phyloP scores from a whole-genome alignment of 2,113 vertebrate genomes.

The Irena cyanogastra region DNA sequence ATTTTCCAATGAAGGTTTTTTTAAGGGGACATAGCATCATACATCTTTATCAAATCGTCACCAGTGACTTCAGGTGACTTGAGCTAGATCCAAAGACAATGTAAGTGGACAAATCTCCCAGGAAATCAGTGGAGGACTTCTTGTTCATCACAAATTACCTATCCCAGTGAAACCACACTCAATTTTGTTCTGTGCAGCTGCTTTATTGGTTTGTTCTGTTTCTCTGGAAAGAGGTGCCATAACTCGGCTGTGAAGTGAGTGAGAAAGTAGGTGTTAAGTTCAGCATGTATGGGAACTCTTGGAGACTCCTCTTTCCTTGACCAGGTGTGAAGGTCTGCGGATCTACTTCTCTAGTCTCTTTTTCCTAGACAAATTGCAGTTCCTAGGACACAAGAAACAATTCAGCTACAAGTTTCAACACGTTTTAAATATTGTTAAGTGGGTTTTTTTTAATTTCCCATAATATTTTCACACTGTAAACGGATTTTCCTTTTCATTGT shows the following conservation, averaged over 20 bases:
- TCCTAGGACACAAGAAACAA: constrained; percentile 34
- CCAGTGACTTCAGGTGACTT: not conserved
- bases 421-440: constrained; percentile 18
- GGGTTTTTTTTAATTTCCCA: constrained; percentile 14
- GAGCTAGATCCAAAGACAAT: not conserved
- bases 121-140: not conserved
- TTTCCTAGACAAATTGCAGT: constrained; percentile 54
- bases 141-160: not conserved
- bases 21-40: not conserved
- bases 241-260: not conserved
- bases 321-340: constrained; percentile 41
- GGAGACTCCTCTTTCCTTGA: constrained; percentile 45
- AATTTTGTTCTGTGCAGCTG: not conserved
- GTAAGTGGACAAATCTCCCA: not conserved
- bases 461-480: constrained; percentile 53
- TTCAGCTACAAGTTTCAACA: not conserved
- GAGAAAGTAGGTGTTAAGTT: constrained; percentile 39
- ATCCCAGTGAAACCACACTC: not conserved
- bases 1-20: not conserved
- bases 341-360: constrained; percentile 39
- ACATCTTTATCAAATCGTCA: not conserved
- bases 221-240: not conserved
- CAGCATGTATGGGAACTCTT: constrained; percentile 17
- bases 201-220: not conserved
- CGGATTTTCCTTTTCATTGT: constrained; percentile 32